These are phyloP conservation scores for Hippocampus comes DNA, from an alignment of 2,113 vertebrate species.

Conservation along the genomic window DNA sequence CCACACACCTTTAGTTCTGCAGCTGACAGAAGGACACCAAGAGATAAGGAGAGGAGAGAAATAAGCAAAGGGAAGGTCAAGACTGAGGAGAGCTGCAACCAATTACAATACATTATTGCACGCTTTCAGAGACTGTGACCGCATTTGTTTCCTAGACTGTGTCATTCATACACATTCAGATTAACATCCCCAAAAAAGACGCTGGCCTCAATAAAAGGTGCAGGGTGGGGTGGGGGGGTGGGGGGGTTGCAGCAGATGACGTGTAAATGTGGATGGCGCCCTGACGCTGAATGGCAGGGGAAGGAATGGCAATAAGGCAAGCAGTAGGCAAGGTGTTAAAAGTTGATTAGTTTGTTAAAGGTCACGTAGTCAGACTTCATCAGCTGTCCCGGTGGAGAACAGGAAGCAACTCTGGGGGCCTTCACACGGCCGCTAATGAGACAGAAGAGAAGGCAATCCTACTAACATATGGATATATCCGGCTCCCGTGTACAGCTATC, in stretches of 20 bases:
- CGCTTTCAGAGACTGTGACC: slow-evolving; percentile 32
- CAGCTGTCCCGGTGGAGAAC: slow-evolving; percentile 65
- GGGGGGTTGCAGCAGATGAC: neutral
- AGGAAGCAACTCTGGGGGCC: slow-evolving; percentile 54
- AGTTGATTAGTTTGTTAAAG: slow-evolving; percentile 80
- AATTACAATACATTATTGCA: slow-evolving; percentile 25
- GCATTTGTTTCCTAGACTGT: slow-evolving; percentile 32
- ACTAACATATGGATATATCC: slow-evolving; percentile 55
- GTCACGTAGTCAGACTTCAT: slow-evolving; percentile 72
- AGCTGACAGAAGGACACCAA: slow-evolving; percentile 12
- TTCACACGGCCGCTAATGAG: slow-evolving; percentile 70
- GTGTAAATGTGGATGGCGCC: slow-evolving; percentile 21
- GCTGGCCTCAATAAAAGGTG: slow-evolving; percentile 10
- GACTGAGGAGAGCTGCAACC: slow-evolving; percentile 33
- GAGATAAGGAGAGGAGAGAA: slow-evolving; percentile 35
- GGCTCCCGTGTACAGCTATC: slow-evolving; percentile 26
- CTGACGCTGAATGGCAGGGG: slow-evolving; percentile 38
- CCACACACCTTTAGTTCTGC: slow-evolving; percentile 9
- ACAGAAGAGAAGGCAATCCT: slow-evolving; percentile 53
- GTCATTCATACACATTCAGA: slow-evolving; percentile 28
- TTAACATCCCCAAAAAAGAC: slow-evolving; percentile 28
- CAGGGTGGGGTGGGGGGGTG: slow-evolving; percentile 1
- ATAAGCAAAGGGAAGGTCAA: slow-evolving; percentile 49
- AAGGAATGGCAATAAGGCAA: slow-evolving; percentile 59
- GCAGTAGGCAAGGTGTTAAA: slow-evolving; percentile 74